Conservation (phyloP, 2,888 invertebrate genomes). For the Rotaria sp. region DNA sequence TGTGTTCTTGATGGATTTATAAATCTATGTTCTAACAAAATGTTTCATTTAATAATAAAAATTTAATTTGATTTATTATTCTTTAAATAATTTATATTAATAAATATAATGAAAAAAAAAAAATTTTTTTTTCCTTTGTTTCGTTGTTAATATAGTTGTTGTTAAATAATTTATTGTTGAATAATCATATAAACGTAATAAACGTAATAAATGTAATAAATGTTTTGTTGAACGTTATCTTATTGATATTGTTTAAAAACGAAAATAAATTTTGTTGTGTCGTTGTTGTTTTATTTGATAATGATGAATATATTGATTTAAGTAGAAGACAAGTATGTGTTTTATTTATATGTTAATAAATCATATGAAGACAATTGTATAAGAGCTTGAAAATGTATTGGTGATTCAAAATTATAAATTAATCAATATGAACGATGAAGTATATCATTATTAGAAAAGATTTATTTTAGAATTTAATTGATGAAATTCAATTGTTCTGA, state of each 20-base stretch:
- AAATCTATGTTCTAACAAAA: not conserved
- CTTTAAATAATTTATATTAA: not conserved
- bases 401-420: conserved; percentile 4
- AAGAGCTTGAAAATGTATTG: not conserved
- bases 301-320: conserved; percentile 5
- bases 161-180: not conserved
- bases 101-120: conserved; percentile 11
- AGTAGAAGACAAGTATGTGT: conserved; percentile 27
- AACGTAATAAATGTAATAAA: too few species aligned
- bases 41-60: not conserved
- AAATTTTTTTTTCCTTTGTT: not conserved
- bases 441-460: not conserved
- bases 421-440: not conserved
- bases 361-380: conserved; percentile 7
- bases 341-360: conserved; percentile 35
- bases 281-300: not conserved
- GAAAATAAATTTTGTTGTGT: not conserved
- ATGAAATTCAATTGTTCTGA: conserved; percentile 5
- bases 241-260: not conserved
- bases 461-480: not conserved
- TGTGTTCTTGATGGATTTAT: not conserved
- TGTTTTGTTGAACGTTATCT: not conserved
- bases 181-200: not conserved
- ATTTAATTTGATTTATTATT: not conserved
- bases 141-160: not conserved